phyloP scores from a whole-genome alignment of 37 sponge, comb jelly and placozoan genomes.

The Haliclona indistincta region DNA sequence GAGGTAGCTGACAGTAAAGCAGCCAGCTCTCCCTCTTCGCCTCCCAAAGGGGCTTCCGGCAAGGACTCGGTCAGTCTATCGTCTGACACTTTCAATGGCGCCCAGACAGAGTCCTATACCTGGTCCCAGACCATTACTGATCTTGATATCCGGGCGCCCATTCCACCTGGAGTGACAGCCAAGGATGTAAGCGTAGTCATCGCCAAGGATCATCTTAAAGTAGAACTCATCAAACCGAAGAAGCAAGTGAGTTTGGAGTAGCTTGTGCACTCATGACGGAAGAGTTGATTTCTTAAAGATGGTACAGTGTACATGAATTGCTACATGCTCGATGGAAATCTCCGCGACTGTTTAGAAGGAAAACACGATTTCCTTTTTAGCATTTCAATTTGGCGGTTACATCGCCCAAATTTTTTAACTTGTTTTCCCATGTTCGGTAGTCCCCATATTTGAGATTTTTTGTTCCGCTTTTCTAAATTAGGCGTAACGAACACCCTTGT shows the following conservation, averaged over 20 bases:
- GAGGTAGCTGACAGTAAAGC: neutral
- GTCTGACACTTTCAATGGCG: conserved; percentile 89
- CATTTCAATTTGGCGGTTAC: no score
- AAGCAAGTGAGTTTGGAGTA: conserved; percentile 33
- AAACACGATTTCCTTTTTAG: no score
- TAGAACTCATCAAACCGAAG: conserved; percentile 54
- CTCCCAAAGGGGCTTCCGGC: neutral
- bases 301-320: no score
- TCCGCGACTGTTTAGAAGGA: no score
- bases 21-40: neutral
- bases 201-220: conserved; percentile 65
- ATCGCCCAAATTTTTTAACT: no score
- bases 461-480: no score
- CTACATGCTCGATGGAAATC: no score
- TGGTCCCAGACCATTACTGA: conserved; percentile 93
- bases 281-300: no score
- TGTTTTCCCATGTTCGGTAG: no score
- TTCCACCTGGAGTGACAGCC: conserved; percentile 70
- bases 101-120: conserved; percentile 73
- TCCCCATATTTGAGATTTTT: no score
- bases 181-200: conserved; percentile 83
- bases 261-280: no score
- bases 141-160: conserved; percentile 72
- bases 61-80: conserved; percentile 12
- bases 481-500: no score